Evolutionary conservation across 37 sponge, comb jelly and placozoan genomes (phyloP).

Genomic region (Dysidea cf. avara): DNA sequence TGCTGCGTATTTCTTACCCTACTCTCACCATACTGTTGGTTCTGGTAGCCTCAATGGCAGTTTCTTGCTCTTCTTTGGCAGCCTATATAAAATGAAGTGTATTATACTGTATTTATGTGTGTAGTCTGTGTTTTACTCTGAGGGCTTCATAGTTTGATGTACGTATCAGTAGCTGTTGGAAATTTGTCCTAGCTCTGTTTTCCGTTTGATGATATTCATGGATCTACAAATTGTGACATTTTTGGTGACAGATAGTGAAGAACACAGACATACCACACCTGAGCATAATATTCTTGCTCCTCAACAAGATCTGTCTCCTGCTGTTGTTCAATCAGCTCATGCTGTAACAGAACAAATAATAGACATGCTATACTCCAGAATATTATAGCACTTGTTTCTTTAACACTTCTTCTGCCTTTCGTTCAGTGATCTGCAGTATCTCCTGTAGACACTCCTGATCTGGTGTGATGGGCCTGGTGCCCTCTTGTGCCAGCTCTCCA

Average conservation of each 20-base stretch:
- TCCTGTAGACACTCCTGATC: conserved; percentile 90
- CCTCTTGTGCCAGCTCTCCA: conserved; percentile 84
- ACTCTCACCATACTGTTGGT: conserved; percentile 30
- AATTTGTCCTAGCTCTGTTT: conserved; percentile 35
- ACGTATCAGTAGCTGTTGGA: conserved; percentile 44
- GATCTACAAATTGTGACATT: conserved; percentile 2
- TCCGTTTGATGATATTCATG: conserved; percentile 40
- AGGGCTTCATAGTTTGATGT: conserved; percentile 69
- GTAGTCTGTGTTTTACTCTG: conserved; percentile 27
- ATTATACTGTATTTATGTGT: not conserved
- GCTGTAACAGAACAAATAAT: conserved; percentile 11
- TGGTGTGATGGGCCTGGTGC: conserved; percentile 79
- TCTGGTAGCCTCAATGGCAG: conserved; percentile 58
- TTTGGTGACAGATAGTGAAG: not conserved
- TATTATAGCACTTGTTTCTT: conserved; percentile 61
- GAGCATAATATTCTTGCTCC: conserved; percentile 70
- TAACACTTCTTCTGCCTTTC: conserved; percentile 81
- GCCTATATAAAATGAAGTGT: conserved; percentile 10
- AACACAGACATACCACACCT: conserved; percentile 25
- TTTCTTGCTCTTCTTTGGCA: conserved; percentile 40
- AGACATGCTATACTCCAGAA: not conserved
- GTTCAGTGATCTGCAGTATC: conserved; percentile 71
- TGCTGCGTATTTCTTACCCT: too few species aligned
- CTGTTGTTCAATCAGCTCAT: conserved; percentile 66
- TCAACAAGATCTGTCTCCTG: conserved; percentile 50